Percentiles rank a stretch among this genome's conserved stretches.
Evolutionary conservation across 1,140 invertebrate genomes (phyloP).

Genomic region (Solen grandis): DNA sequence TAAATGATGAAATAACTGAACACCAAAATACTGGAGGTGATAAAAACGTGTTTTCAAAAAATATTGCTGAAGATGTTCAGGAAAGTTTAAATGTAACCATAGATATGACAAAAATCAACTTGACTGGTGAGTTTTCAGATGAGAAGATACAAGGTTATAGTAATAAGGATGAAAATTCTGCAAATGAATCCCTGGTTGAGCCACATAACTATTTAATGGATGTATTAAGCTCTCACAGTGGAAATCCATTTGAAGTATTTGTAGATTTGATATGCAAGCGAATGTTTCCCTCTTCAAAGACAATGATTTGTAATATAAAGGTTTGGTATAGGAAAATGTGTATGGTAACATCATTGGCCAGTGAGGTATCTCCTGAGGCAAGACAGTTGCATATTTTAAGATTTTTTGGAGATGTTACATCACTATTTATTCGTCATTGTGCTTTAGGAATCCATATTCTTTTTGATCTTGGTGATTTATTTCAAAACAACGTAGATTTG

Average conservation of each 20-base stretch:
- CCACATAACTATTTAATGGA: no score
- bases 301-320: not conserved
- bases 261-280: not conserved
- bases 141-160: no score
- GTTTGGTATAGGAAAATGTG: not conserved
- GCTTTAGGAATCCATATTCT: not conserved
- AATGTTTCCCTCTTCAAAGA: slow-evolving; percentile 1
- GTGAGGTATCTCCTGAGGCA: not conserved
- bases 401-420: slow-evolving; percentile 10
- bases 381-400: not conserved
- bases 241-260: not conserved
- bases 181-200: no score
- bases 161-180: not conserved
- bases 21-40: no score
- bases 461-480: not conserved
- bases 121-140: not conserved
- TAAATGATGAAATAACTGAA: no score
- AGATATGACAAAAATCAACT: not conserved
- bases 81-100: not conserved
- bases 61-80: not conserved
- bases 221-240: no score
- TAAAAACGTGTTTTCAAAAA: not conserved
- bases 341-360: not conserved
- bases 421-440: not conserved
- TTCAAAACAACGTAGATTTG: not conserved